Base-by-base conservation (phyloP, 2,113 vertebrate genomes). In the Scatophagus argus region DNA sequence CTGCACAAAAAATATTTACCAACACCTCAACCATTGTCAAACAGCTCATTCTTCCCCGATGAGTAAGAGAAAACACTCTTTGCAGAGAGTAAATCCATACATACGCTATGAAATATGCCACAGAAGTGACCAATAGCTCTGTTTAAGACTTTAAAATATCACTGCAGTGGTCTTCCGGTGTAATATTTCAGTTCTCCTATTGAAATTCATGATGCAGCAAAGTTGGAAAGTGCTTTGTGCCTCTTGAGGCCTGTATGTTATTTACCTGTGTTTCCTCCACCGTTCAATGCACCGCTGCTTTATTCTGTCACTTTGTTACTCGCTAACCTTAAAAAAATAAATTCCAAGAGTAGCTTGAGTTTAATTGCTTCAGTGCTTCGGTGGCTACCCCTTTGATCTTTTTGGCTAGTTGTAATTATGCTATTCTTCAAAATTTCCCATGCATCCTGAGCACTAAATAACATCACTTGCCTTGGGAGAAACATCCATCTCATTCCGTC, bases 301-400 rank as follows among this genome's bases (percentile, higher is more conserved):
- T 44, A 46, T 67, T 59, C 63, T 38, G 65, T 66, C 66, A 74
- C 63, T 81, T 67, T 79, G 43, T 79, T 72, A 32, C 71, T 77
- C 8, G 0, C 44, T 55, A 81, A 74, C 54, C 49, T 68, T 58
- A 39, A 49, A 83, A n/a, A 62, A 81, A 77, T 8, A 38, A 65
- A 89, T 71, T 61, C 25, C 16, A 71, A 64, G 38, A 32, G 27
- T 52, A 74, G 63, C 60, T 73, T 46, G 27, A 19, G 32, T 82
- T 65, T 82, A 85, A 90, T 87, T 90, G 70, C 84, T 80, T 72
- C 60, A 59, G 74, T 74, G 60, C 77, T 84, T 83, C 68, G 25
- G 61, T 87, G 79, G 81, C 69, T 49, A 88, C 51, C 74, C 61
- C 69, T 91, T 82, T 88, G 78, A 91, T 91, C 79, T 80, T 77